Percentiles rank a stretch among this genome's conserved stretches.
phyloP scores from a whole-genome alignment of 2,113 vertebrate species.

The Oryzias javanicus region DNA sequence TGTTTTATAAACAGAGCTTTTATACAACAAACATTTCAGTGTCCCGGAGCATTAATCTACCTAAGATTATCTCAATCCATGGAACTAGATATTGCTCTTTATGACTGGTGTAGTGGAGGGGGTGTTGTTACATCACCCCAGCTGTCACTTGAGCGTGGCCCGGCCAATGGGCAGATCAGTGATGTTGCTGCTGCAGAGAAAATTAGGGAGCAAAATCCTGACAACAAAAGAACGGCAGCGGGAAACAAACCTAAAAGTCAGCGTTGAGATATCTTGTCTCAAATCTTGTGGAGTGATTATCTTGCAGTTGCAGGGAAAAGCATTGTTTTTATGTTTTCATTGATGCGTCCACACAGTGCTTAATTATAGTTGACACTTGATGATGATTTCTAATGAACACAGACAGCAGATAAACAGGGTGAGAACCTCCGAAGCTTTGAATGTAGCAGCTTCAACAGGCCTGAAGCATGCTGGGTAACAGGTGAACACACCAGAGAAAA shows the following conservation, averaged over 20 bases:
- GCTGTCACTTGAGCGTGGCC: conserved; percentile 68
- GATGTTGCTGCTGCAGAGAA: conserved; percentile 40
- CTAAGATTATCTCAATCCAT: conserved; percentile 75
- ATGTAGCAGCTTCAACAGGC: conserved; percentile 26
- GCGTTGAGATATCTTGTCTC: conserved; percentile 5
- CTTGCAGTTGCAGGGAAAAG: too few species aligned
- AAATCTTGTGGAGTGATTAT: not conserved
- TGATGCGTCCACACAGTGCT: not conserved
- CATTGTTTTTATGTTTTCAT: too few species aligned
- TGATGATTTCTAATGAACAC: conserved; percentile 55
- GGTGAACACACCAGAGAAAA: conserved; percentile 12
- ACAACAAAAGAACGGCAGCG: conserved; percentile 19
- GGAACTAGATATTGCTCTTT: conserved; percentile 79
- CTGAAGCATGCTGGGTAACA: not conserved
- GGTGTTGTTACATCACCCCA: conserved; percentile 74
- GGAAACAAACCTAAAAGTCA: conserved; percentile 1
- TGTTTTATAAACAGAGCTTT: conserved; percentile 79
- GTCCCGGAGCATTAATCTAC: conserved; percentile 77
- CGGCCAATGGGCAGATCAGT: conserved; percentile 60
- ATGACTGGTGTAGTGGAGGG: conserved; percentile 67
- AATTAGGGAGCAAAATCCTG: conserved; percentile 60
- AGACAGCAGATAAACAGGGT: conserved; percentile 54
- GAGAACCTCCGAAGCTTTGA: conserved; percentile 51
- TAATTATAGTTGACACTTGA: conserved; percentile 54
- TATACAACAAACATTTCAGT: conserved; percentile 77